Percentiles rank a stretch among this genome's conserved stretches.
Evolutionary conservation across 2,797 vertebrate species (phyloP).

Genomic region (Paguma larvata): DNA sequence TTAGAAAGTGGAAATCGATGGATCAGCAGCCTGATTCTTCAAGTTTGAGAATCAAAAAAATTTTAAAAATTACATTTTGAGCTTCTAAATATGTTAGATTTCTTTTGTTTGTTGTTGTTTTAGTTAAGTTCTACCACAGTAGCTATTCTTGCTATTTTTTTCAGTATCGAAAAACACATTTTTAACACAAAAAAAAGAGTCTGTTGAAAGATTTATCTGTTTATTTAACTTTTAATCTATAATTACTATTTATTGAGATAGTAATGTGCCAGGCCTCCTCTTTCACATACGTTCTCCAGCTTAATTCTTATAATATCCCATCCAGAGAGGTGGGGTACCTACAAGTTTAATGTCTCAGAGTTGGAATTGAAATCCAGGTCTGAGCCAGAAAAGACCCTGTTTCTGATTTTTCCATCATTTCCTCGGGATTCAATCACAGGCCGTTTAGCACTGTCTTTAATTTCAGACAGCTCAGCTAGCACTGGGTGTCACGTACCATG

Average conservation of each 20-base stretch:
- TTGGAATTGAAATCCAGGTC: not conserved
- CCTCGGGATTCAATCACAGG: not conserved
- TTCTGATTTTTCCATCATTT: not conserved
- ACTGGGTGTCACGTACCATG: not conserved
- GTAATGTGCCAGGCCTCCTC: not conserved
- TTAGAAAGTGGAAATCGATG: not conserved
- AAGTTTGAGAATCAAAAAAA: not conserved
- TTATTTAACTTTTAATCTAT: not conserved
- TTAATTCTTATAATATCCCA: not conserved
- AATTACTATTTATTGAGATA: not conserved
- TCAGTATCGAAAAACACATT: not conserved
- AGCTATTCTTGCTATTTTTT: not conserved
- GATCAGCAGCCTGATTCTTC: not conserved
- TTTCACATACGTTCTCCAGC: not conserved
- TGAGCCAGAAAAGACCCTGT: not conserved
- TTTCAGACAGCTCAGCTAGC: not conserved
- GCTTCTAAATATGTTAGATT: not conserved
- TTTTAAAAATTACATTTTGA: not conserved
- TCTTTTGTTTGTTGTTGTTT: not conserved
- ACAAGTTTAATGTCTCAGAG: not conserved
- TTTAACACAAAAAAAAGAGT: not conserved
- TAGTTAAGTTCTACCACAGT: not conserved
- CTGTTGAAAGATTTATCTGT: not conserved
- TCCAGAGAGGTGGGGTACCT: not conserved
- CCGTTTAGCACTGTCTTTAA: not conserved